phyloP scores from a whole-genome alignment of 2,113 vertebrate genomes.

The Cygnus buccinator region DNA sequence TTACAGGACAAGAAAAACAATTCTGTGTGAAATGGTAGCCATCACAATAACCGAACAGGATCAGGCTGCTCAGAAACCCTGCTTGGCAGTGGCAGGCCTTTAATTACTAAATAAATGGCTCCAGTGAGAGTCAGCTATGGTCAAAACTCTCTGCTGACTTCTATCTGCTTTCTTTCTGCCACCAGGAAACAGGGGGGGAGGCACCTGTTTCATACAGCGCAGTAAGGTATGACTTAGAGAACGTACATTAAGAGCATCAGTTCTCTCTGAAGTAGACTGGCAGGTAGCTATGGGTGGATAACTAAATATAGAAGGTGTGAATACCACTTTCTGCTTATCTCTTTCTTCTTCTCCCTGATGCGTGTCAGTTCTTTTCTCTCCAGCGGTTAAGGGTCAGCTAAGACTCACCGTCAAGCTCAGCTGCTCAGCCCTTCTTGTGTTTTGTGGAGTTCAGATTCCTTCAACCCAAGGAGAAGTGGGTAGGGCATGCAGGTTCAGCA shows the following conservation, averaged over 20 bases:
- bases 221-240: neutral
- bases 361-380: neutral
- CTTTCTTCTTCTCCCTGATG: neutral
- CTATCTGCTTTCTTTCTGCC: neutral
- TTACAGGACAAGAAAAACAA: neutral
- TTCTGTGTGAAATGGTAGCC: neutral
- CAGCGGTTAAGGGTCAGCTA: neutral
- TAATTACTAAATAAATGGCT: neutral
- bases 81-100: neutral
- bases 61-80: neutral
- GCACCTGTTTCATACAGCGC: neutral
- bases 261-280: neutral
- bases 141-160: neutral
- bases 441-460: neutral
- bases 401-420: neutral
- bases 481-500: neutral
- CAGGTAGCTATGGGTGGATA: neutral
- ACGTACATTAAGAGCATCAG: neutral
- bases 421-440: neutral
- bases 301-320: conserved; percentile 44
- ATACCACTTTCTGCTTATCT: neutral
- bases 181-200: neutral
- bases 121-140: neutral
- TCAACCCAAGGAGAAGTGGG: neutral
- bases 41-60: neutral